phyloP scores from a whole-genome alignment of 1,140 invertebrate species.

The Euwallacea similis region DNA sequence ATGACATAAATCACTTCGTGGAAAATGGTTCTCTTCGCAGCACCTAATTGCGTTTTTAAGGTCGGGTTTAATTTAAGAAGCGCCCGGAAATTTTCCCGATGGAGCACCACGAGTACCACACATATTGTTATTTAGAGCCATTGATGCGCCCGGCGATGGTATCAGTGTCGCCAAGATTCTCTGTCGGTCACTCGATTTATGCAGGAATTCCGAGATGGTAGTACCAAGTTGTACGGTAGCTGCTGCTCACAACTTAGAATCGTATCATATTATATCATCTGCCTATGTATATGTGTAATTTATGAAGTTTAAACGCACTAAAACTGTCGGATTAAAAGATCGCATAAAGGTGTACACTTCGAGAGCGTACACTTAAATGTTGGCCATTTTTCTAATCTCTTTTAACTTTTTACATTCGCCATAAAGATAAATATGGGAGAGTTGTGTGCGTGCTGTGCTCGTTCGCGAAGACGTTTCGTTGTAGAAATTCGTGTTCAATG shows the following conservation, averaged over 20 bases:
- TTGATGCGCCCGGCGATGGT: no score
- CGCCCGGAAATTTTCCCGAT: no score
- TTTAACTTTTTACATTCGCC: slow-evolving; percentile 1
- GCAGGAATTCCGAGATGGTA: slow-evolving; percentile 2
- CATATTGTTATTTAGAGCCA: no score
- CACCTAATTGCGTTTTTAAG: no score
- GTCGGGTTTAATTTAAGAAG: no score
- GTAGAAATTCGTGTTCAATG: no score
- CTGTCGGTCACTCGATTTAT: neutral
- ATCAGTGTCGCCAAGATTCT: no score
- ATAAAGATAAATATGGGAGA: neutral
- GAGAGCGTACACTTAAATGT: neutral
- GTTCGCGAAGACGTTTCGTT: no score
- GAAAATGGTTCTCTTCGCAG: neutral
- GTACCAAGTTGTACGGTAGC: slow-evolving; percentile 4
- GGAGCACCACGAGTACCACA: no score
- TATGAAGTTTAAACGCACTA: slow-evolving; percentile 1
- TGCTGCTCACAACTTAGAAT: slow-evolving; percentile 1
- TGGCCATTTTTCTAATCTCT: slow-evolving; percentile 7
- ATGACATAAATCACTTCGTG: slow-evolving; percentile 1
- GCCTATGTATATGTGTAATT: slow-evolving; percentile 1
- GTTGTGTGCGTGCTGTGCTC: no score
- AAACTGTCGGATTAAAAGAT: neutral
- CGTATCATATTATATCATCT: slow-evolving; percentile 8
- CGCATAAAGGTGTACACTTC: neutral